Evolutionary conservation across 1,140 invertebrate genomes (phyloP).

Genomic region (Reticulitermes speratus): DNA sequence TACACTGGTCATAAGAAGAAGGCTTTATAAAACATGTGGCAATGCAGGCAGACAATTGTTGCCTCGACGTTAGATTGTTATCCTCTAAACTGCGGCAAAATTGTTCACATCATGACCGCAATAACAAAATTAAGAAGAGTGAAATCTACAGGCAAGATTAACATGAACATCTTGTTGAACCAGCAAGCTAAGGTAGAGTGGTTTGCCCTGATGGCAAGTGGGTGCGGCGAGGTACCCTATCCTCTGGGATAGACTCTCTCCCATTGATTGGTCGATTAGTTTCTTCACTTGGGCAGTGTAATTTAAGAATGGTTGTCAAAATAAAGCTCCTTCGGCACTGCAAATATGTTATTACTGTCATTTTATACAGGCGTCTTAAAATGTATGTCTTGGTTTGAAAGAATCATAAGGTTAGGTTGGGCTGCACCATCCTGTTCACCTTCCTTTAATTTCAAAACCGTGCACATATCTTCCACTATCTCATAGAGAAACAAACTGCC

Average conservation of each 20-base stretch:
- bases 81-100: not conserved
- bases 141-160: not conserved
- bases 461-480: too few relatives aligned
- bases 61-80: not conserved
- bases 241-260: not conserved
- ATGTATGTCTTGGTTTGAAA: too few relatives aligned
- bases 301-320: not conserved
- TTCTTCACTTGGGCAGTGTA: not conserved
- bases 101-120: not conserved
- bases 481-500: too few relatives aligned
- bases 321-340: not conserved
- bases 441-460: too few relatives aligned
- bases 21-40: too few relatives aligned
- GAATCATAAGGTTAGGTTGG: too few relatives aligned
- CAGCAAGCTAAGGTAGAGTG: not conserved
- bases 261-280: not conserved
- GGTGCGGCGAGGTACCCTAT: not conserved
- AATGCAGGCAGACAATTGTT: not conserved
- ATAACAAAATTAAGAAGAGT: not conserved
- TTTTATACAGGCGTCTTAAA: not conserved
- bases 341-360: slow-evolving; percentile 8
- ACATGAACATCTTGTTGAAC: not conserved
- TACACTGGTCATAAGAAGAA: too few relatives aligned
- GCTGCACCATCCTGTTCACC: too few relatives aligned
- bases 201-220: not conserved